A percentile compares a stretch with the other conserved stretches of the same genome.
Conservation (phyloP, 2,888 invertebrate species). For the Lathronympha strigana region DNA sequence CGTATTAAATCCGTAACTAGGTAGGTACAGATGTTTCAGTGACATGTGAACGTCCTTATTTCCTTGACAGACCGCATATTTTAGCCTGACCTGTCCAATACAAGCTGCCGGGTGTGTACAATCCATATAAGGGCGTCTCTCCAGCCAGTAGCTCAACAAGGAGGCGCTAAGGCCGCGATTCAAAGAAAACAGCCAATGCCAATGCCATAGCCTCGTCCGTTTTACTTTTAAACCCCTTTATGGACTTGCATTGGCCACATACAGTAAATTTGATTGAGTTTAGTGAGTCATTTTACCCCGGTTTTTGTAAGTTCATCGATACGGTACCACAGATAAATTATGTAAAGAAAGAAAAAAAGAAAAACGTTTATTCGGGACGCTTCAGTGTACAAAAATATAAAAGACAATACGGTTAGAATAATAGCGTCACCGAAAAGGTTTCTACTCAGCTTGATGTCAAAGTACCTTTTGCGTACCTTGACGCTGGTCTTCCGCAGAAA, state of each 20-base stretch:
- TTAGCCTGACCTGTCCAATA: conserved; percentile 15
- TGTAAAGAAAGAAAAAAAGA: no score
- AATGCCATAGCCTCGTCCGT: conserved; percentile 63
- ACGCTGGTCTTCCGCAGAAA: no score
- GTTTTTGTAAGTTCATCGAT: conserved; percentile 10
- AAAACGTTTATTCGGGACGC: no score
- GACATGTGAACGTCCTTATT: conserved; percentile 11
- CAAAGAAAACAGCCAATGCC: conserved; percentile 66
- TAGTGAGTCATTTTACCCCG: conserved; percentile 32
- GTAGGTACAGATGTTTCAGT: background rate
- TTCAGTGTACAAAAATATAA: no score
- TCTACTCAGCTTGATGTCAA: no score
- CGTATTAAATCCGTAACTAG: background rate
- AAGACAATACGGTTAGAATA: no score
- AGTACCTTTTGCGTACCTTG: no score
- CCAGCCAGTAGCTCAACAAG: conserved; percentile 63
- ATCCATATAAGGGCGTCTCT: conserved; percentile 58
- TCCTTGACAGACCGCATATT: conserved; percentile 5
- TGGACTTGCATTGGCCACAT: conserved; percentile 25
- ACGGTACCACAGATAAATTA: conserved; percentile 17
- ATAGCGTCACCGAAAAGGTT: no score
- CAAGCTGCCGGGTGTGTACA: conserved; percentile 25
- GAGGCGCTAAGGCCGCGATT: conserved; percentile 62
- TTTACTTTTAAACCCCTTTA: conserved; percentile 58
- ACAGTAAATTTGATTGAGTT: conserved; percentile 37